Percentiles rank a stretch among this genome's conserved stretches.
Conservation (phyloP, 2,113 vertebrate species). For the Cichladusa arquata region DNA sequence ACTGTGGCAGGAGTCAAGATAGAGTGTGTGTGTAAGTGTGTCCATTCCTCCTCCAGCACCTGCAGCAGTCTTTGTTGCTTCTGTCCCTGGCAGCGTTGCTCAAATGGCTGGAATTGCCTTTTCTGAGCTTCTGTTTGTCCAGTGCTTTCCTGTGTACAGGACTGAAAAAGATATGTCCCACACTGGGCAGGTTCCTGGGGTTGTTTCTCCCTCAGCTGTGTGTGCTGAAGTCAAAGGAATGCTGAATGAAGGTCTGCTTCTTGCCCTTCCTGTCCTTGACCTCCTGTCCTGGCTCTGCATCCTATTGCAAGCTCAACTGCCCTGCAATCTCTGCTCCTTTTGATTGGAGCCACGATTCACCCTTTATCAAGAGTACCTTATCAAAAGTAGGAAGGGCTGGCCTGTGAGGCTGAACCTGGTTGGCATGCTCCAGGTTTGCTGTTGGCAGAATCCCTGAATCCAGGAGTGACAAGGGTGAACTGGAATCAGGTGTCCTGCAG, state of each 20-base stretch:
- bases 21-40: neutral
- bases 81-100: neutral
- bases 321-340: neutral
- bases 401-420: rapidly evolving
- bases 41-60: rapidly evolving
- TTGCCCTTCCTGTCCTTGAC: neutral
- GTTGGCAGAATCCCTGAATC: neutral
- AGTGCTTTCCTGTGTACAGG: neutral
- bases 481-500: neutral
- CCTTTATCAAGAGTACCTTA: neutral
- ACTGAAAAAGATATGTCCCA: neutral
- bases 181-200: neutral
- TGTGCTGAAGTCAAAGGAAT: neutral
- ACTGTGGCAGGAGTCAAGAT: rapidly evolving
- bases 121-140: neutral
- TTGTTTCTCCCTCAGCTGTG: neutral
- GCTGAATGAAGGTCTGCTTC: neutral
- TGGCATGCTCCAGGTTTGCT: rapidly evolving
- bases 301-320: neutral
- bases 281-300: neutral
- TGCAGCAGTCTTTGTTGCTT: neutral
- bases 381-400: neutral
- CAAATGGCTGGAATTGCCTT: neutral
- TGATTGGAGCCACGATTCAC: neutral
- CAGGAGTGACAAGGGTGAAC: neutral